phyloP scores from a whole-genome alignment of 2,888 invertebrate genomes.

The Callosobruchus maculatus region DNA sequence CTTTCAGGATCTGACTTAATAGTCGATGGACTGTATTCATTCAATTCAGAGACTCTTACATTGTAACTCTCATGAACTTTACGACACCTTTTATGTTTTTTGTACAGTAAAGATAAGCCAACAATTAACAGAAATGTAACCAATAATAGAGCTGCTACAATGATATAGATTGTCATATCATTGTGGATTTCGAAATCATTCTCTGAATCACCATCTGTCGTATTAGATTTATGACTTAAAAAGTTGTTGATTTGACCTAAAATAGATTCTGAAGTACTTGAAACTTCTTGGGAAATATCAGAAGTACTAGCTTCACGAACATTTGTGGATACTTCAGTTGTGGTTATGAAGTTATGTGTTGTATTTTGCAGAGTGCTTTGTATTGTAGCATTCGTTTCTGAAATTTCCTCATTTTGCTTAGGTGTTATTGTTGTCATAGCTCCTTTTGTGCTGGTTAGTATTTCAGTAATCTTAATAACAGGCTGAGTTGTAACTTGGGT shows the following conservation, averaged over 20 bases:
- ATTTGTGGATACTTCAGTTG: background rate
- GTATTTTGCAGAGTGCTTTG: too few relatives aligned
- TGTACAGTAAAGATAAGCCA: conserved; percentile 24
- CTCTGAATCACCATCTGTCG: background rate
- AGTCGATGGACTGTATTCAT: conserved; percentile 9
- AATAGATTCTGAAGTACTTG: background rate
- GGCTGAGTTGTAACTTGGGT: background rate
- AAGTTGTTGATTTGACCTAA: background rate
- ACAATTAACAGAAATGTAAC: conserved; percentile 25
- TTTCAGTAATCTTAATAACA: background rate
- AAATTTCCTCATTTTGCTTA: background rate
- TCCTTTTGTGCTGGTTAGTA: background rate
- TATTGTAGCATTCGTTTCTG: too few relatives aligned
- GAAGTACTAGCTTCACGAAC: background rate
- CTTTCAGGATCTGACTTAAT: background rate
- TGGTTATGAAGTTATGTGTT: background rate
- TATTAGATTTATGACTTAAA: background rate
- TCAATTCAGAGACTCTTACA: conserved; percentile 17
- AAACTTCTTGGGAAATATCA: background rate
- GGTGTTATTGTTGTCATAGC: background rate
- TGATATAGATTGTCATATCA: conserved; percentile 15
- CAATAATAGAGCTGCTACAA: conserved; percentile 28
- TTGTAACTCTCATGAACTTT: conserved; percentile 20
- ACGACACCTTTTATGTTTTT: conserved; percentile 21
- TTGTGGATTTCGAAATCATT: background rate